Evolutionary conservation across 2,888 invertebrate genomes (phyloP), one percentile per base, ranked within the genome.

Genomic region (Euclidia mi): DNA sequence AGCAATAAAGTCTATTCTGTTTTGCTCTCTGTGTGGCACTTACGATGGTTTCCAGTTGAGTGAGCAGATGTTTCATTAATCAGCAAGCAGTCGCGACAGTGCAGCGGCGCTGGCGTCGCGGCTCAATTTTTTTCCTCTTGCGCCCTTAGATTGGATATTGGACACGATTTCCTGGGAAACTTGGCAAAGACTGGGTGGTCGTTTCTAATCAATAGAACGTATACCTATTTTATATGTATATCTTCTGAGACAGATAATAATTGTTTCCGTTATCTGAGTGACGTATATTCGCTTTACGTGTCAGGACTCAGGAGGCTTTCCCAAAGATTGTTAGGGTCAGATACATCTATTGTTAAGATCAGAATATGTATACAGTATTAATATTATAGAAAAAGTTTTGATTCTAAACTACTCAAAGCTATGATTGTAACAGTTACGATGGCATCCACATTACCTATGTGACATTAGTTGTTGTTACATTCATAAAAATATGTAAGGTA

Each of bases 101-200:
- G 92, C 92, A 90, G 83, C 86, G 71, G 82, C 83, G 85, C 88
- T 89, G 89, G 88, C 90, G 90, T 91, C 92, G 91, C 84, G 85
- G 87, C 87, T 88, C 88, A 87, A 87, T 92, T 92, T 94, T 92
- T 93, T 93, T 91, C 89, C 88, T 91, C 88, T 86, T 92, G 85
- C 90, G 87, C 91, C 92, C 92, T 92, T 91, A 93, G 90, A 89
- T 88, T 92, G 90, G 91, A 89, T 92, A 91, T 92, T 92, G 91
- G 91, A 91, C 91, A 88, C 85, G 91, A 93, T 92, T 94, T 93
- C 91, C 91, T 92, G 89, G 86, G 89, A 91, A 89, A 89, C 87
- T 88, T 82, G 74, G 81, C 82, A 77, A 82, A 81, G 82, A 81
- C 87, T 91, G 93, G 92, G 92, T 92, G 92, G 92, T 90, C 92